Percentiles rank a stretch among this genome's conserved stretches.
Evolutionary conservation across 2,113 vertebrate species (phyloP).

Genomic region (Bufo gargarizans): DNA sequence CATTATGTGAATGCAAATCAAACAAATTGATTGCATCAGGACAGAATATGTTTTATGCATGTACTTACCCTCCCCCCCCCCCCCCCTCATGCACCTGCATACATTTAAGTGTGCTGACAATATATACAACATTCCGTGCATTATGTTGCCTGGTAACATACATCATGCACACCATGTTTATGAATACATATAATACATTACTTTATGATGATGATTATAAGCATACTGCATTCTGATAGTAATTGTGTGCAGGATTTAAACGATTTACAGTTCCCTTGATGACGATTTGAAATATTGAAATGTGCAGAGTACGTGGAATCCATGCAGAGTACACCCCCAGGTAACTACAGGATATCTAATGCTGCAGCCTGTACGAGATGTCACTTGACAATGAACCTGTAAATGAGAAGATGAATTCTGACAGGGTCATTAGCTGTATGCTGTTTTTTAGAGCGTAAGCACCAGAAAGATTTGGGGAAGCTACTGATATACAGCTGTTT

Average conservation of each 20-base stretch:
- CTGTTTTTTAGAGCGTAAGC: slow-evolving; percentile 66
- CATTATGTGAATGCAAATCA: not conserved
- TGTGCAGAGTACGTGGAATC: not conserved
- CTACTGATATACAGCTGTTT: slow-evolving; percentile 79
- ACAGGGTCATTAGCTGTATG: slow-evolving; percentile 83
- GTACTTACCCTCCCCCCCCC: not conserved
- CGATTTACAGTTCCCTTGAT: not conserved
- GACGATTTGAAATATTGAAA: slow-evolving; percentile 4
- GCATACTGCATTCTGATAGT: not conserved
- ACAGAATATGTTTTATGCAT: not conserved
- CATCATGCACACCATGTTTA: not conserved
- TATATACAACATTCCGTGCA: not conserved
- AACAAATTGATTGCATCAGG: not conserved
- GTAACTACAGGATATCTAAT: slow-evolving; percentile 10
- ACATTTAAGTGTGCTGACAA: not conserved
- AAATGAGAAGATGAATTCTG: slow-evolving; percentile 76
- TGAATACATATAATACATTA: not conserved
- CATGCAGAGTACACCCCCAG: slow-evolving; percentile 19
- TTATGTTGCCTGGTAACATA: slow-evolving; percentile 3
- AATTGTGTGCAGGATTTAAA: not conserved
- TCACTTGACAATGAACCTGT: slow-evolving; percentile 43
- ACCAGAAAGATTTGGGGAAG: slow-evolving; percentile 62
- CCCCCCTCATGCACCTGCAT: not conserved
- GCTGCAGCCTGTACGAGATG: slow-evolving; percentile 25
- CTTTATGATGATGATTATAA: not conserved